phyloP scores from a whole-genome alignment of 2,888 invertebrate genomes.

The Zonitis immaculata region DNA sequence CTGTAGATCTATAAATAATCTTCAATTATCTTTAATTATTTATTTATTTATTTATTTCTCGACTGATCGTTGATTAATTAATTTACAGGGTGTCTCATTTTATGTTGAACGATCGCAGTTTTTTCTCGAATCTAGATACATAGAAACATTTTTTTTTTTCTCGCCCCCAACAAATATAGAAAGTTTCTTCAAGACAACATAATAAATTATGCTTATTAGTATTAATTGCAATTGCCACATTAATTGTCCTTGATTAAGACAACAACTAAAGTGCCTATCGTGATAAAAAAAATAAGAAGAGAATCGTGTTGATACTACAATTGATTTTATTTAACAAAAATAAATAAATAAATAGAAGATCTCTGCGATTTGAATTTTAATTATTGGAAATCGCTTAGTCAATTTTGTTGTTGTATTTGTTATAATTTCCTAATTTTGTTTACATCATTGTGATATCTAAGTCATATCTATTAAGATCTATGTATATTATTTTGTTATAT shows the following conservation, averaged over 20 bases:
- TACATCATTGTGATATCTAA: conserved; percentile 19
- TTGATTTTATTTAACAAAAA: too few species aligned
- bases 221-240: not conserved
- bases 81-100: not conserved
- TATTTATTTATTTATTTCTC: not conserved
- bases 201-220: conserved; percentile 1
- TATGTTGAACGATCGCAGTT: not conserved
- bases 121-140: not conserved
- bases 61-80: too few species aligned
- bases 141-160: too few species aligned
- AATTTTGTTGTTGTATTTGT: conserved; percentile 3
- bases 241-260: not conserved
- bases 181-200: not conserved
- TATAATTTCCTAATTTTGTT: conserved; percentile 10
- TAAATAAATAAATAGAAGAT: too few species aligned
- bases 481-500: not conserved
- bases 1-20: too few species aligned
- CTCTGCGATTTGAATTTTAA: too few species aligned
- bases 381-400: not conserved
- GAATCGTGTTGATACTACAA: not conserved
- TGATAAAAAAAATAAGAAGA: too few species aligned
- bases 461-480: conserved; percentile 18
- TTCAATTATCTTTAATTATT: not conserved
- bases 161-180: too few species aligned
- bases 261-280: not conserved